Evolutionary conservation across 2,888 invertebrate species (phyloP).

Genomic region (Lycocerus yunnanus): DNA sequence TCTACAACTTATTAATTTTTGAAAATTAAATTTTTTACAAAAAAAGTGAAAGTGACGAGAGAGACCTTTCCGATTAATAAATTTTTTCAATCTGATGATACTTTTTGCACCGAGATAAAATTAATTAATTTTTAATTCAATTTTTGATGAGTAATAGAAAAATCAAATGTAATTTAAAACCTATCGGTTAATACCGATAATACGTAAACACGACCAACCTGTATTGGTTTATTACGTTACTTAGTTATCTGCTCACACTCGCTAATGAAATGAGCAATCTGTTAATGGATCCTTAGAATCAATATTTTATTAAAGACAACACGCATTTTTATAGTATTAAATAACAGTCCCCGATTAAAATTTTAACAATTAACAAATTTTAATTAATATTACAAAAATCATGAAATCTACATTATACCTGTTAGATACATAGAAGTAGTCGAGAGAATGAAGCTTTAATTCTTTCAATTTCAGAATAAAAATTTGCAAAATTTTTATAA

Average conservation of each 20-base stretch:
- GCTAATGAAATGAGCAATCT: constrained; percentile 48
- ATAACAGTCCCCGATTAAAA: not conserved
- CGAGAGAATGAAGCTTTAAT: no score
- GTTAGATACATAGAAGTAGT: no score
- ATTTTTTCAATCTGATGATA: not conserved
- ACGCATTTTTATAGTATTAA: not conserved
- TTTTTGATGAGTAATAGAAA: constrained; percentile 17
- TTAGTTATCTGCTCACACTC: constrained; percentile 41
- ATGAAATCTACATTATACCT: not conserved
- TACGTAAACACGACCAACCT: constrained; percentile 43
- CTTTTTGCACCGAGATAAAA: constrained; percentile 2
- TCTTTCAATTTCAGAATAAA: no score
- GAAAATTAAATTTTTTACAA: not conserved
- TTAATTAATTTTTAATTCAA: constrained; percentile 8
- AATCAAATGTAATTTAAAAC: constrained; percentile 50
- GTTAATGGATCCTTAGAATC: constrained; percentile 40
- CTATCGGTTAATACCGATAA: constrained; percentile 53
- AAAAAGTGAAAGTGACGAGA: no score
- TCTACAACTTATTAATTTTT: not conserved
- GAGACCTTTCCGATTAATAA: not conserved
- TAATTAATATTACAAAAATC: not conserved
- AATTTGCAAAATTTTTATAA: no score
- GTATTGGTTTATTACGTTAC: constrained; percentile 46
- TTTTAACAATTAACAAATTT: not conserved
- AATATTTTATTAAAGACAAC: constrained; percentile 17